phyloP scores from a whole-genome alignment of 2,797 vertebrate species.

The Neosilurus mollespiculum region DNA sequence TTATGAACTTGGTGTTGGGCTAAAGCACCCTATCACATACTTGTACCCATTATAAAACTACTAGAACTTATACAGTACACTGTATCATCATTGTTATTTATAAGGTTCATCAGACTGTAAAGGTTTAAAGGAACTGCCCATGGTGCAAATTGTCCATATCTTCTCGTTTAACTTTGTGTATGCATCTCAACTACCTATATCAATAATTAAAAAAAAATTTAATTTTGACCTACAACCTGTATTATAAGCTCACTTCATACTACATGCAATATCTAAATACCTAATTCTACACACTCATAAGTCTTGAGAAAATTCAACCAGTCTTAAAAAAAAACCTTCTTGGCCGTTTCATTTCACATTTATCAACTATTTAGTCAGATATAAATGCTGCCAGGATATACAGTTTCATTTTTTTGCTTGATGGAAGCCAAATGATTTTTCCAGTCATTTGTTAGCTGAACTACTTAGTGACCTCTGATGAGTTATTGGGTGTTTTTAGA shows the following conservation, averaged over 20 bases:
- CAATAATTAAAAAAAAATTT: neutral
- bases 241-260: neutral
- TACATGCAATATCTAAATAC: neutral
- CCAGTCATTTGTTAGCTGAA: constrained; percentile 26
- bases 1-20: neutral
- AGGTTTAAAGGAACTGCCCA: neutral
- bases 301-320: constrained; percentile 4
- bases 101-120: neutral
- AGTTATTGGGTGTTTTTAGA: constrained; percentile 11
- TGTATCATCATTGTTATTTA: neutral
- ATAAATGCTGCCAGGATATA: constrained; percentile 9
- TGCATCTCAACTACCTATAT: neutral
- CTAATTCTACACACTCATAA: neutral
- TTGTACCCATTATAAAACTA: neutral
- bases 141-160: neutral
- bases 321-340: constrained; percentile 1
- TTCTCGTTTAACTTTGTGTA: neutral
- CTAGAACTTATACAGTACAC: neutral
- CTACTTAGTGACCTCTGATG: constrained; percentile 4
- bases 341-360: constrained; percentile 1
- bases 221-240: neutral
- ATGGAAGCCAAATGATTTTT: constrained; percentile 13
- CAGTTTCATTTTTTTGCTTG: constrained; percentile 15
- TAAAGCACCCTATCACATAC: neutral
- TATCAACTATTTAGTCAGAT: constrained; percentile 10